These are phyloP conservation scores for Synergus gifuensis DNA, from an alignment of 2,888 invertebrate genomes.

Conservation along the genomic window DNA sequence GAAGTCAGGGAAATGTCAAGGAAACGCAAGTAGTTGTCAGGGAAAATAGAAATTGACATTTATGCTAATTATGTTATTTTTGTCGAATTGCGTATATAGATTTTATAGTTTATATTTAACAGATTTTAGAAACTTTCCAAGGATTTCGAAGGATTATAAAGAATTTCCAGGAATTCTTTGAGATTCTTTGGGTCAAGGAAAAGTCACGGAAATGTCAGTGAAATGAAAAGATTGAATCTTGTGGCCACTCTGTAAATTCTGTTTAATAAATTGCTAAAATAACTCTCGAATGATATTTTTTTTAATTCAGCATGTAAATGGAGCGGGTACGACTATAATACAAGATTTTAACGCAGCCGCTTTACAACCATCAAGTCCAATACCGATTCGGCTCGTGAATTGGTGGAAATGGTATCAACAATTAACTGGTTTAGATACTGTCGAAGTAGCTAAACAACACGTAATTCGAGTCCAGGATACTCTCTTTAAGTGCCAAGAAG, in stretches of 20 bases:
- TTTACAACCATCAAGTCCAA: conserved; percentile 60
- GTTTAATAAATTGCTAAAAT: neutral
- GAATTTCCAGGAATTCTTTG: neutral
- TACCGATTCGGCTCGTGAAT: conserved; percentile 66
- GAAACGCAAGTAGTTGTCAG: too few relatives aligned
- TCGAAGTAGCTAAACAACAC: conserved; percentile 68
- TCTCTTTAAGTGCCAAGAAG: conserved; percentile 71
- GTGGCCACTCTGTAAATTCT: too few relatives aligned
- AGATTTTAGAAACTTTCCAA: too few relatives aligned
- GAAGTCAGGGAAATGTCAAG: too few relatives aligned
- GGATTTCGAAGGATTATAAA: too few relatives aligned
- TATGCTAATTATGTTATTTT: too few relatives aligned
- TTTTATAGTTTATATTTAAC: too few relatives aligned
- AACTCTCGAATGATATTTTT: neutral
- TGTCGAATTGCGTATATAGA: too few relatives aligned
- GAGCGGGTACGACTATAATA: conserved; percentile 64
- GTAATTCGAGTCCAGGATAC: conserved; percentile 71
- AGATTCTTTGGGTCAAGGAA: too few relatives aligned
- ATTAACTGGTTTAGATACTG: conserved; percentile 69
- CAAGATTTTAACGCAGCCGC: conserved; percentile 64
- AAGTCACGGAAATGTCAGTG: too few relatives aligned
- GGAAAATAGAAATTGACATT: too few relatives aligned
- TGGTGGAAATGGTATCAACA: conserved; percentile 75
- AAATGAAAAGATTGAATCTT: too few relatives aligned
- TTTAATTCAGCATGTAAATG: conserved; percentile 65